Evolutionary conservation across 2,113 vertebrate species (phyloP).

Genomic region (Paralichthys olivaceus): DNA sequence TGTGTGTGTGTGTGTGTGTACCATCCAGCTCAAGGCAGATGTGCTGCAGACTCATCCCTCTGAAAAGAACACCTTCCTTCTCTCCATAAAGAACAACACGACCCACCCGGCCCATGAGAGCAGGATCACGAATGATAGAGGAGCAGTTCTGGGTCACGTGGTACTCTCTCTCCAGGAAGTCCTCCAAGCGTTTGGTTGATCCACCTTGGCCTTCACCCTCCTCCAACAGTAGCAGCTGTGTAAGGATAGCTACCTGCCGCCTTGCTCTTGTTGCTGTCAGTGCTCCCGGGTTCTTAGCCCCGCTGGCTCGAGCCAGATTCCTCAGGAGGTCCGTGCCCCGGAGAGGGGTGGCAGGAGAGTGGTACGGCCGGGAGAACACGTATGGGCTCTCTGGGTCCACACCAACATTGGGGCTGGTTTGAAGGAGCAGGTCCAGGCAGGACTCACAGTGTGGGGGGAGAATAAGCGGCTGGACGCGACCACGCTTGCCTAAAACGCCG

Average conservation of each 20-base stretch:
- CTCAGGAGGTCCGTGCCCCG: conserved; percentile 83
- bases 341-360: conserved; percentile 83
- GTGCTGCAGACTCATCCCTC: conserved; percentile 85
- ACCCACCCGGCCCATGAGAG: conserved; percentile 82
- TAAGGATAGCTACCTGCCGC: conserved; percentile 83
- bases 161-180: conserved; percentile 82
- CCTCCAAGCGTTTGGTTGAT: conserved; percentile 77
- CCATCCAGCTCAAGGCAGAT: conserved; percentile 86
- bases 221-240: conserved; percentile 82
- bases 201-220: conserved; percentile 73
- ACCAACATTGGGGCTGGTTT: conserved; percentile 81
- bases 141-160: conserved; percentile 84
- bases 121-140: conserved; percentile 77
- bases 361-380: conserved; percentile 83
- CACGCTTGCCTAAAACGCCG: conserved; percentile 81
- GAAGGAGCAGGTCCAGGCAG: conserved; percentile 83
- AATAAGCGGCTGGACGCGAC: conserved; percentile 81
- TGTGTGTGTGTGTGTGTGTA: conserved; percentile 34
- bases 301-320: conserved; percentile 80
- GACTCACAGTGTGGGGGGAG: conserved; percentile 82
- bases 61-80: conserved; percentile 82
- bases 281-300: conserved; percentile 77
- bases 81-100: conserved; percentile 84
- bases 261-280: conserved; percentile 79
- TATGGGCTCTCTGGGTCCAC: conserved; percentile 84